Evolutionary conservation across 2,888 invertebrate genomes (phyloP).

Genomic region (Amblyjoppa proteus): DNA sequence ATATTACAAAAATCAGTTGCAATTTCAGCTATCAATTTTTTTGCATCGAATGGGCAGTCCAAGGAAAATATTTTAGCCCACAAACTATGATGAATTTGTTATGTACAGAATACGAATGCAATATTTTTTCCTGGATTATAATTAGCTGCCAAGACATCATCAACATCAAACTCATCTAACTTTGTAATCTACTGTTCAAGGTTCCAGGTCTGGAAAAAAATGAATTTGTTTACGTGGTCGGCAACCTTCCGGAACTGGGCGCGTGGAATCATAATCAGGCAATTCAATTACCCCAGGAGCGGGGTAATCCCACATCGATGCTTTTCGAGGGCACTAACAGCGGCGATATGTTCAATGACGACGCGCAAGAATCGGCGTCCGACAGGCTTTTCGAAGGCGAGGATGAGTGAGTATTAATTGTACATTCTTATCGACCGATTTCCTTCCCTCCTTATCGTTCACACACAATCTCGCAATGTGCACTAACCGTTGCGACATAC

Average conservation of each 20-base stretch:
- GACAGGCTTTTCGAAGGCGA: conserved; percentile 75
- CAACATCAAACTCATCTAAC: conserved; percentile 10
- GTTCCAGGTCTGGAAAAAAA: conserved; percentile 81
- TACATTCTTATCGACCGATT: background rate
- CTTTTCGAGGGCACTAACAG: conserved; percentile 78
- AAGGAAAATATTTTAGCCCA: too few species aligned
- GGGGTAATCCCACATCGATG: conserved; percentile 68
- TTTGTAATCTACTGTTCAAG: conserved; percentile 70
- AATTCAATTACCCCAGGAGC: conserved; percentile 80
- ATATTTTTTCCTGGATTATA: background rate
- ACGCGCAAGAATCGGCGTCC: conserved; percentile 74
- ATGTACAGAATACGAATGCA: too few species aligned
- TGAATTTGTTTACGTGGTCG: conserved; percentile 83
- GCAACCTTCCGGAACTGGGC: conserved; percentile 83
- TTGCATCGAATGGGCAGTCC: too few species aligned
- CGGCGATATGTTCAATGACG: conserved; percentile 74
- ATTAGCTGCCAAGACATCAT: background rate
- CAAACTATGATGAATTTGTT: too few species aligned
- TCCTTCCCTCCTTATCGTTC: background rate
- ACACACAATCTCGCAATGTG: background rate
- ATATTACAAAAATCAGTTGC: too few species aligned
- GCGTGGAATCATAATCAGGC: conserved; percentile 84
- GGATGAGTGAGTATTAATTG: conserved; percentile 75
- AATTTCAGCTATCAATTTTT: too few species aligned
- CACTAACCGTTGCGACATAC: background rate